Evolutionary conservation across 2,888 invertebrate species (phyloP).

Genomic region (Tuta absoluta): DNA sequence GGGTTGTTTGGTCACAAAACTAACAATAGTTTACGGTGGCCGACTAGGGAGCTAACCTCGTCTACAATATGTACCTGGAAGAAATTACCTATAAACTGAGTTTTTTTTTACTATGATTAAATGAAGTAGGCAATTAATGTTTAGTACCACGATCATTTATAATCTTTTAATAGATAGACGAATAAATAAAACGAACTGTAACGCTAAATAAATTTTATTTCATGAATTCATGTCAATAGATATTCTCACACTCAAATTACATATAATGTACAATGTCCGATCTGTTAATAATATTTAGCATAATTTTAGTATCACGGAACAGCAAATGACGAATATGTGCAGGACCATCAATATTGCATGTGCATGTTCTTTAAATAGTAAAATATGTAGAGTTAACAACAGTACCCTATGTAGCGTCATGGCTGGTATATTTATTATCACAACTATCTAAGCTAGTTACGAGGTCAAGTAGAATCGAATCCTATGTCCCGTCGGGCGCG

Average conservation of each 20-base stretch:
- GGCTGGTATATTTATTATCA: conserved; percentile 30
- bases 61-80: too few species aligned
- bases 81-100: too few species aligned
- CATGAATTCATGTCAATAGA: conserved; percentile 62
- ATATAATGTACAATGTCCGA: conserved; percentile 59
- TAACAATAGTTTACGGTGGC: too few species aligned
- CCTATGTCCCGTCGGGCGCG: not conserved
- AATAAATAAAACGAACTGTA: conserved; percentile 54
- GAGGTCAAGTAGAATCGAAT: not conserved
- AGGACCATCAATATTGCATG: conserved; percentile 36
- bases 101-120: too few species aligned
- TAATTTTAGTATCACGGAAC: conserved; percentile 57
- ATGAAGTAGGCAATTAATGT: too few species aligned
- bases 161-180: too few species aligned
- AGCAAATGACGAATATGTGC: conserved; percentile 43
- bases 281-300: conserved; percentile 55
- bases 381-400: conserved; percentile 14
- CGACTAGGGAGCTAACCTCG: too few species aligned
- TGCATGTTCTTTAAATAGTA: conserved; percentile 39
- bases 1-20: too few species aligned
- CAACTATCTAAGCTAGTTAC: not conserved
- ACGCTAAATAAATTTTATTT: conserved; percentile 74
- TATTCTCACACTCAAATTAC: conserved; percentile 66
- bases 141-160: too few species aligned
- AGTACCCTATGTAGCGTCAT: conserved; percentile 34